phyloP scores from a whole-genome alignment of 2,888 invertebrate species.

The Pollenia amentaria region DNA sequence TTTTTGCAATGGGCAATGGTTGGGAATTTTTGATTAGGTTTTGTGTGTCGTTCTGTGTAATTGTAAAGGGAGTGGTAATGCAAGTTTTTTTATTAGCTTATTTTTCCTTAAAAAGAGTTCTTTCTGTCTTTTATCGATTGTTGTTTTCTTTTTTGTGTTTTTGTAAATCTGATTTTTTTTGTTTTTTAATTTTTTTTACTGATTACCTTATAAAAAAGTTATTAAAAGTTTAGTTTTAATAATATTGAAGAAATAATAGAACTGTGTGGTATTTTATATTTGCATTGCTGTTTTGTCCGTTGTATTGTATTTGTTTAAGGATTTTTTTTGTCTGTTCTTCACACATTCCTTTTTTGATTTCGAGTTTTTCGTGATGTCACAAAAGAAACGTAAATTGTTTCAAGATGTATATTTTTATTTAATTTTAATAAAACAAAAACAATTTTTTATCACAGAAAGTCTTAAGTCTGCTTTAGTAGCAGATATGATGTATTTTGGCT shows the following conservation, averaged over 20 bases:
- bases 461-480: too few species aligned
- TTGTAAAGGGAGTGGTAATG: not conserved
- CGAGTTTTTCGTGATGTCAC: slow-evolving; percentile 27
- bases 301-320: not conserved
- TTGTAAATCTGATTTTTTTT: slow-evolving; percentile 44
- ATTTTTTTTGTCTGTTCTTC: not conserved
- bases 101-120: slow-evolving; percentile 63
- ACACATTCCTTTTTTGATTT: not conserved
- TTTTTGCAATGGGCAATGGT: slow-evolving; percentile 1
- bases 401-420: not conserved
- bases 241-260: not conserved
- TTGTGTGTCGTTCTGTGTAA: slow-evolving; percentile 5
- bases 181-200: slow-evolving; percentile 47
- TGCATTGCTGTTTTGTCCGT: slow-evolving; percentile 1
- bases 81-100: slow-evolving; percentile 55
- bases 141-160: slow-evolving; percentile 74
- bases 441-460: too few species aligned
- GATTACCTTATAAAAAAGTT: slow-evolving; percentile 45
- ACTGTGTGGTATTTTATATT: not conserved
- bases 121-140: slow-evolving; percentile 65
- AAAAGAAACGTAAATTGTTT: slow-evolving; percentile 36
- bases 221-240: slow-evolving; percentile 60
- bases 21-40: slow-evolving; percentile 39
- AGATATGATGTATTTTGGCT: too few species aligned
- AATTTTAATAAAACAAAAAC: too few species aligned